phyloP scores from a whole-genome alignment of 1,140 invertebrate genomes.

The Sipha flava region DNA sequence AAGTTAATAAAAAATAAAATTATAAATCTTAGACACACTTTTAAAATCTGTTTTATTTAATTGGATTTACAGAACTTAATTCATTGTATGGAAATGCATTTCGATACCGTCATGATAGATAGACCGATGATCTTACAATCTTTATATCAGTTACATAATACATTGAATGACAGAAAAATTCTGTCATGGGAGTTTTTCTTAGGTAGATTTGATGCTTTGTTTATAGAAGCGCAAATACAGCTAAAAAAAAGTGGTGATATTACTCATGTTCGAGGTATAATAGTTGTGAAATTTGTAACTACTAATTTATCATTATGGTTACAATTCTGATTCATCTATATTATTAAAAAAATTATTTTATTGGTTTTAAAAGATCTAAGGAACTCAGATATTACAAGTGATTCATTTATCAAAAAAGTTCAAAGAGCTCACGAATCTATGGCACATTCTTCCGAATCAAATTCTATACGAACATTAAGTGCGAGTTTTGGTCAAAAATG shows the following conservation, averaged over 20 bases:
- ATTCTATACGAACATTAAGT: conserved; percentile 69
- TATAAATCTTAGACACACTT: conserved; percentile 23
- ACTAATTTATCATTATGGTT: too few relatives aligned
- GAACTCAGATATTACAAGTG: conserved; percentile 80
- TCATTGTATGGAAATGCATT: conserved; percentile 83
- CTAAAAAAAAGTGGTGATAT: conserved; percentile 75
- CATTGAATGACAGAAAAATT: conserved; percentile 79
- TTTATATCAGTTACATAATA: conserved; percentile 88
- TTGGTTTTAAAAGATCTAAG: conserved; percentile 59
- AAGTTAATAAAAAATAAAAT: conserved; percentile 32
- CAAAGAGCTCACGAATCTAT: conserved; percentile 83
- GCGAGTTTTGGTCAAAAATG: conserved; percentile 86
- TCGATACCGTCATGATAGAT: conserved; percentile 90
- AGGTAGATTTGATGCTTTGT: conserved; percentile 90
- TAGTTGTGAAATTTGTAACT: not conserved
- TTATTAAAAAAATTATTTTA: conserved; percentile 34
- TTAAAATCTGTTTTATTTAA: conserved; percentile 3
- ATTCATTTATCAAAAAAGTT: conserved; percentile 79
- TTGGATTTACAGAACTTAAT: conserved; percentile 58
- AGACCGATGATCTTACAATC: conserved; percentile 95
- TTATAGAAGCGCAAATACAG: conserved; percentile 88
- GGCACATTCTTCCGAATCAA: conserved; percentile 54
- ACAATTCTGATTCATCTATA: too few relatives aligned
- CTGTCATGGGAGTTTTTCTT: conserved; percentile 97
- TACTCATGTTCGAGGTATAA: conserved; percentile 66